Conservation (phyloP, 2,888 invertebrate genomes). For the Tetrapedia diversipes region DNA sequence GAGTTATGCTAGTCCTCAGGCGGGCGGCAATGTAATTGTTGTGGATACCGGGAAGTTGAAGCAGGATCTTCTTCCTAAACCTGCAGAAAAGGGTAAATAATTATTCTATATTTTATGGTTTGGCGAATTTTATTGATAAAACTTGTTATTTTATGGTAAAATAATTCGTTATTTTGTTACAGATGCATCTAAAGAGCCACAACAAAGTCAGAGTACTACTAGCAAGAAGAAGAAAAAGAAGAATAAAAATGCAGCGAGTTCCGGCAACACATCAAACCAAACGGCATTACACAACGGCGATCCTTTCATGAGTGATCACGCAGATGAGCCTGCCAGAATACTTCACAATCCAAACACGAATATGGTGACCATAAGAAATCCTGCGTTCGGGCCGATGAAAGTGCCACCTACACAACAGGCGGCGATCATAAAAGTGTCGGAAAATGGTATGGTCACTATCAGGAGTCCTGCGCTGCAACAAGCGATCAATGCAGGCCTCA, state of each 20-base stretch:
- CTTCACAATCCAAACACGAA: conserved; percentile 84
- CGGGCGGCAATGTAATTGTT: conserved; percentile 85
- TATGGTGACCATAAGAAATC: conserved; percentile 91
- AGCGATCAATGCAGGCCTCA: conserved; percentile 81
- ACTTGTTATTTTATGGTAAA: neutral
- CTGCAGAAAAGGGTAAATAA: conserved; percentile 74
- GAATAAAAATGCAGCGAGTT: conserved; percentile 71
- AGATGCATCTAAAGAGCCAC: conserved; percentile 71
- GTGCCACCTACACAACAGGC: conserved; percentile 85
- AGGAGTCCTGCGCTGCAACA: conserved; percentile 88
- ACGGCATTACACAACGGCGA: conserved; percentile 57
- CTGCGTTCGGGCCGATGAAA: conserved; percentile 88
- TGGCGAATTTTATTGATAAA: too few relatives aligned
- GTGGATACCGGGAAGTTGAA: conserved; percentile 86
- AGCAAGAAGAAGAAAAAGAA: conserved; percentile 83
- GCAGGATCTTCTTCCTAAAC: conserved; percentile 80
- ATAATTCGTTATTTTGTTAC: neutral
- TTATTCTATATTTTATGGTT: neutral
- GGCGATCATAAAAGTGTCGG: conserved; percentile 87
- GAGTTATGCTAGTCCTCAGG: conserved; percentile 78
- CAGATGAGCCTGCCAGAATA: conserved; percentile 81
- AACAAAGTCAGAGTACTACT: conserved; percentile 74
- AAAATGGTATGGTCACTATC: conserved; percentile 93
- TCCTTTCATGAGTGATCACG: conserved; percentile 62
- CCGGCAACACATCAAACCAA: conserved; percentile 51